Base-by-base conservation (phyloP, 1,140 invertebrate species). In the Copidosoma floridanum region DNA sequence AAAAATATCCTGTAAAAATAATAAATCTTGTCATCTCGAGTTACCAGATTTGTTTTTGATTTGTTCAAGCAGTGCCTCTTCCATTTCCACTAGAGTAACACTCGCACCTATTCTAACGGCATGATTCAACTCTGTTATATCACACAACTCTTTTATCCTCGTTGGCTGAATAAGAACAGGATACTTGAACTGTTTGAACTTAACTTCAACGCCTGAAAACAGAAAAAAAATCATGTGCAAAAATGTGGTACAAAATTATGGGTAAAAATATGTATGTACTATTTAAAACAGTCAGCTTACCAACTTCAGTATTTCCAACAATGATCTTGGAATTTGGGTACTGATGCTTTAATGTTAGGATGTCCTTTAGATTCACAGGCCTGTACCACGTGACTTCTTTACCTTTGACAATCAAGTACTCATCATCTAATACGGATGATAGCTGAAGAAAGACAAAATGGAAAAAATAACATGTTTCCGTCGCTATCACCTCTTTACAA, bases 221-320 rank as follows among this genome's bases (percentile, higher is more conserved):
- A 27, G 16, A 32, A 21, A 21, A 1, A 27, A n/a, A 48, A n/a
- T 27, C 10, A n/a, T 48, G 29, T 29, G 7, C 7, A n/a, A n/a
- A n/a, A n/a, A n/a, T n/a, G n/a, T n/a, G n/a, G n/a, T n/a, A n/a
- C 16, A n/a, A 41, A 10, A 41, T 41, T 41, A 41, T 41, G 16
- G 16, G 40, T 16, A n/a, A 41, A 32, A 8, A 12, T 32, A 32
- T 32, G 29, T 32, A 32, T 32, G 29, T 32, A 32, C 29, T 8
- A 35, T 27, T n/a, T 56, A 10, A 38, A 26, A 47, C 3, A 44
- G 27, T n/a, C n/a, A 51, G 64, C 61, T 64, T 67, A 73, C 93
- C 93, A 55, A 98, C 82, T 86, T 97, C 95, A 1, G 94, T 95
- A 75, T 97, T 98, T 29, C 95, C 95, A 44, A 89, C 88, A n/a